A percentile compares a stretch with the other conserved stretches of the same genome.
Conservation (phyloP, 2,888 invertebrate genomes). For the Nymphalis urticae region DNA sequence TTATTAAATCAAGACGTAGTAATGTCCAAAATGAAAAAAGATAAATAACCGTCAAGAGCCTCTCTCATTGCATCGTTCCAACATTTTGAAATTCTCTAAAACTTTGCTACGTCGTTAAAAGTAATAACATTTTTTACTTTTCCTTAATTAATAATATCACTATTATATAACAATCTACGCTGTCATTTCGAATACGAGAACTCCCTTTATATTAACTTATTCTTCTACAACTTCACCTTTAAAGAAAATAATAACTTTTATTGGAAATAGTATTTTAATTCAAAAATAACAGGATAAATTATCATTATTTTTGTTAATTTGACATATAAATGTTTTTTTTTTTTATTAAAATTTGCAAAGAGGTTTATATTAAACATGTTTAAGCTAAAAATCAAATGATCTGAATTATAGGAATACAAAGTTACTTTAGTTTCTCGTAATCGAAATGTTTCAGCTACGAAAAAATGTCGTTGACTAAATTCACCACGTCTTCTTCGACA, state of each 20-base stretch:
- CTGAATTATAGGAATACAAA: neutral
- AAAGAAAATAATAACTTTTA: too few species aligned
- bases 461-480: conserved; percentile 62
- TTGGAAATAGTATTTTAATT: too few species aligned
- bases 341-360: too few species aligned
- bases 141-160: conserved; percentile 78
- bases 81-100: conserved; percentile 75
- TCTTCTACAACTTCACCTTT: too few species aligned
- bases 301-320: too few species aligned
- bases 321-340: too few species aligned
- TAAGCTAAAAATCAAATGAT: too few species aligned
- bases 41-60: conserved; percentile 49
- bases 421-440: conserved; percentile 49
- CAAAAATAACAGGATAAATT: too few species aligned
- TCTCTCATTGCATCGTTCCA: conserved; percentile 55
- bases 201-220: neutral
- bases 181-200: conserved; percentile 67
- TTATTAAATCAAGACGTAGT: conserved; percentile 56
- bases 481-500: conserved; percentile 55
- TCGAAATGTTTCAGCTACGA: conserved; percentile 68
- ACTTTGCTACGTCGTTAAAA: conserved; percentile 74
- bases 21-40: conserved; percentile 51
- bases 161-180: conserved; percentile 76
- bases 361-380: too few species aligned
- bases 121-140: conserved; percentile 76